Evolutionary conservation across 2,888 invertebrate genomes (phyloP), one percentile per base, ranked within the genome.

Genomic region (Amaurobius ferox): DNA sequence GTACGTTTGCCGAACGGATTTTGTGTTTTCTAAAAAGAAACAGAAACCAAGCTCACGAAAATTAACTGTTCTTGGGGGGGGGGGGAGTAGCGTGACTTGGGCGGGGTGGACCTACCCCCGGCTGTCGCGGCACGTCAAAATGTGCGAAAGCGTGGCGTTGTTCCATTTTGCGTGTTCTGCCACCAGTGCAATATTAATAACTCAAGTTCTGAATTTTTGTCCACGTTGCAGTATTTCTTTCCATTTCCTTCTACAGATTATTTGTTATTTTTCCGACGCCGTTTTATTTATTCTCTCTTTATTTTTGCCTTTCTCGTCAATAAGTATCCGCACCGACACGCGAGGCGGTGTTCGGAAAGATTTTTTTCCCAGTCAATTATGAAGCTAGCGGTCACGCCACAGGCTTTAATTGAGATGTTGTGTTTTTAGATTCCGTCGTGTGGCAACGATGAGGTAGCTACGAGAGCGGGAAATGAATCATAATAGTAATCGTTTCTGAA

Each of bases 341-440:
- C 44, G 44, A 44, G 9, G 35, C n/a, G 11, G 44, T 44, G 44
- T 44, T 44, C 44, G 44, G 44, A 44, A 44, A 44, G n/a, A 11
- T 7, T 44, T 44, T 44, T 44, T 61, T 61, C 26, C 61, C 61
- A 61, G 61, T 61, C 61, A 61, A 61, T 61, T 61, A 61, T 61
- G 44, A 26, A 23, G 26, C 61, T 61, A 28, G 61, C 61, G 26
- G 28, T 23, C 61, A 61, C 61, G 61, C 61, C 16, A 61, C 26
- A 11, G 1, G 7, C 11, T 28, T 61, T 61, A 61, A 61, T 61
- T 61, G 61, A 61, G 61, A 61, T 61, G 61, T 61, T 61, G 61
- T 61, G 61, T 61, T 61, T 61, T 61, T 61, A 16, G 11, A 28
- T 61, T 26, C 26, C 61, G 61, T 61, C 61, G 61, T 19, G 61